Evolutionary conservation across 2,888 invertebrate species (phyloP).

Genomic region (Thelaira solivaga): DNA sequence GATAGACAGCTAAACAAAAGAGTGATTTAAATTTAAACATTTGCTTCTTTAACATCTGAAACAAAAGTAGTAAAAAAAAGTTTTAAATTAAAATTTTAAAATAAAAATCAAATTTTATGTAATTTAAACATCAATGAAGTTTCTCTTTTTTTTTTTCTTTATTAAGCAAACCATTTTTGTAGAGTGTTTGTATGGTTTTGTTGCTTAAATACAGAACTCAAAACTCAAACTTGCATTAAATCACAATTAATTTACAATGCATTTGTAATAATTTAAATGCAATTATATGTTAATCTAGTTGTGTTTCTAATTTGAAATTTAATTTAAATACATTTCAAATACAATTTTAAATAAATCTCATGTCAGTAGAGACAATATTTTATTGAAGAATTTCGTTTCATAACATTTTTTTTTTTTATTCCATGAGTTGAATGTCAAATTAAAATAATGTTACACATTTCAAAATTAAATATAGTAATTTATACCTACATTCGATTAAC

Average conservation of each 20-base stretch:
- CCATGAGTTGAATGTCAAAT: conserved; percentile 30
- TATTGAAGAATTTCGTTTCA: conserved; percentile 38
- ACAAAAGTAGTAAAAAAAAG: too few species aligned
- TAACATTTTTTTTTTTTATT: background rate
- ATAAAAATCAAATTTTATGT: too few species aligned
- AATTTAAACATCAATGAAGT: too few species aligned
- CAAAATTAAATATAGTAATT: conserved; percentile 26
- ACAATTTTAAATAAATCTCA: conserved; percentile 22
- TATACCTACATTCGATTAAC: conserved; percentile 38
- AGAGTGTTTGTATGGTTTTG: background rate
- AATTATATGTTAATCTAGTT: conserved; percentile 36
- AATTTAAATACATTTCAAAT: conserved; percentile 16
- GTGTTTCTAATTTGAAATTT: conserved; percentile 14
- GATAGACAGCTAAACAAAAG: too few species aligned
- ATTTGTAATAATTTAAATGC: conserved; percentile 41
- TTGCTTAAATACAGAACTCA: background rate
- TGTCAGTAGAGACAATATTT: conserved; percentile 37
- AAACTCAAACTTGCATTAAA: conserved; percentile 26
- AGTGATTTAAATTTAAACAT: too few species aligned
- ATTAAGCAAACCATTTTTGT: background rate
- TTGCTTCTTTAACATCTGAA: too few species aligned
- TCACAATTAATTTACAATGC: conserved; percentile 30
- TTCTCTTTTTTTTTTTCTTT: background rate
- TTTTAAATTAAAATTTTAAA: too few species aligned
- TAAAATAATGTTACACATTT: conserved; percentile 27